Evolutionary conservation across 2,113 vertebrate genomes (phyloP).

Genomic region (Chroicocephalus ridibundus): DNA sequence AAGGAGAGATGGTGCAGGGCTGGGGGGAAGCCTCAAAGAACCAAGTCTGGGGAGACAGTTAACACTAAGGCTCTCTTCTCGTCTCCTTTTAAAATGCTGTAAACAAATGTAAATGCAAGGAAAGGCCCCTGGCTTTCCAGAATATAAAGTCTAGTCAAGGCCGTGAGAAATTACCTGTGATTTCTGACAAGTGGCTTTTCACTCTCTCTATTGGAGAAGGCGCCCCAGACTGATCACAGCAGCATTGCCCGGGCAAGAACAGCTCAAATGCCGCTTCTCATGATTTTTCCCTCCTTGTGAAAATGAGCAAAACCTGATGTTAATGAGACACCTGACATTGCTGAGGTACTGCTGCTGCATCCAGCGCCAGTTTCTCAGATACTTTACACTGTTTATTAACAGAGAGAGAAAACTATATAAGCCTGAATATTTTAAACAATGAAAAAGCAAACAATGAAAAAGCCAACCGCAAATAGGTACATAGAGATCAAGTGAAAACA

Average conservation of each 20-base stretch:
- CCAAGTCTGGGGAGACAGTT: not conserved
- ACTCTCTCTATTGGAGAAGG: not conserved
- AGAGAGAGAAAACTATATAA: not conserved
- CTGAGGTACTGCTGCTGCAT: not conserved
- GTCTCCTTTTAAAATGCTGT: not conserved
- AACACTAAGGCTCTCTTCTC: not conserved
- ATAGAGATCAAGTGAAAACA: not conserved
- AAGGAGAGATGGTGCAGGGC: not conserved
- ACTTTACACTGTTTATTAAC: not conserved
- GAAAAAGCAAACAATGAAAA: not conserved
- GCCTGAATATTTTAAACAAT: not conserved
- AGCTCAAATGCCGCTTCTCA: rapidly evolving
- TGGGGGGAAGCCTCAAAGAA: not conserved
- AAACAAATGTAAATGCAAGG: not conserved
- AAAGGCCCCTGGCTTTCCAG: not conserved
- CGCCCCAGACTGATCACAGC: not conserved
- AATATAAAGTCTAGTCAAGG: not conserved
- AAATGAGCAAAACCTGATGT: not conserved
- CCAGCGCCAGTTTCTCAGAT: not conserved
- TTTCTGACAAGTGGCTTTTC: not conserved
- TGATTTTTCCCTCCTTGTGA: not conserved
- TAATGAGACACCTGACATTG: not conserved
- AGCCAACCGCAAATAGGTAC: not conserved
- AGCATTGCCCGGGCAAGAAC: not conserved
- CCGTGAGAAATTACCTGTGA: not conserved